Evolutionary conservation across 2,113 vertebrate genomes (phyloP), one percentile per base, ranked within the genome.

Genomic region (Cercocebus atys): DNA sequence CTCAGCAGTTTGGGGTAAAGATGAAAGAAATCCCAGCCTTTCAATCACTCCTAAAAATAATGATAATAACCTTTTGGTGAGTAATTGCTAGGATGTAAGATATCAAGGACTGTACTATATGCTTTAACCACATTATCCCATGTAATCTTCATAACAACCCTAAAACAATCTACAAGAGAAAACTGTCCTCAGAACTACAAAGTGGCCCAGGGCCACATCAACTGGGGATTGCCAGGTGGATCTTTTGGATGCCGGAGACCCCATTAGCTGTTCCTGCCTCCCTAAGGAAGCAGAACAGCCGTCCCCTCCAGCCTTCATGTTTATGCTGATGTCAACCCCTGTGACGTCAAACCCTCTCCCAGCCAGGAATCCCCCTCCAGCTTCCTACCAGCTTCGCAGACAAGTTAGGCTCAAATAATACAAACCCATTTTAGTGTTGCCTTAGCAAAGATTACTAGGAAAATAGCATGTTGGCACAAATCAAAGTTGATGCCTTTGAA

Each of bases 361-460:
- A 68, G 73, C 68, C 82, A 82, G 13, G 30, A 57, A 66, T 70
- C 52, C 45, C 64, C 68, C 32, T 92, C 35, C 23, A 91, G n/a
- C 47, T 47, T 89, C 83, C 25, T 27, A 64, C 78, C 16, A 64
- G 55, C 55, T 93, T 94, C 55, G n/a, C 17, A 20, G 40, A 10
- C 40, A 83, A 92, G 84, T 95, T 73, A 95, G 32, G n/a, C 87
- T 95, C 12, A 11, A 83, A 55, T 40, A 93, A 92, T 22, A 35
- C 59, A 93, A 90, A 73, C 30, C 12, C 43, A 30, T 86, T 96
- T 61, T 52, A 68, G 64, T 25, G 78, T 85, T 82, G 35, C 55
- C 78, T 61, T 72, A 95, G 86, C 52, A 88, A 94, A 88, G 43
- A 40, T 43, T 95, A 17, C 85, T 30, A 85, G 68, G 45, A 90